Percentiles rank a stretch among this genome's conserved stretches.
Evolutionary conservation across 2,888 invertebrate species (phyloP).

Genomic region (Dicyrtomina minuta): DNA sequence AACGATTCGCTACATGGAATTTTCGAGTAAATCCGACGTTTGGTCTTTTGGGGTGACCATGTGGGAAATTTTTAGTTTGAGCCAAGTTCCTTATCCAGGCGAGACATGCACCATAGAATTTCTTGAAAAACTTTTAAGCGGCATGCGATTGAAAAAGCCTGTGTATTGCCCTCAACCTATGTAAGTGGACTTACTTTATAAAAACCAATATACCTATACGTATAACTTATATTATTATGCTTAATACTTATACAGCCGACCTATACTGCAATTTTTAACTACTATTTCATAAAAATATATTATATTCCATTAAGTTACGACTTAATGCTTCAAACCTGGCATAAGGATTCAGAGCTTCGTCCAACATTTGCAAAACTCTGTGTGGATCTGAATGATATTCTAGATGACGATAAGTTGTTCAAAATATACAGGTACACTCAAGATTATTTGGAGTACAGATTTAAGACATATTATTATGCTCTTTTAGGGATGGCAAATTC

Average conservation of each 20-base stretch:
- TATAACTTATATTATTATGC: background rate
- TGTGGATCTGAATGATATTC: background rate
- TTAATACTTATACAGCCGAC: too few relatives aligned
- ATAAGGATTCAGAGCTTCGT: background rate
- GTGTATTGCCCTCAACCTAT: background rate
- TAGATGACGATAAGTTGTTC: too few relatives aligned
- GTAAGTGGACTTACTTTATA: too few relatives aligned
- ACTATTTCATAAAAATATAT: too few relatives aligned
- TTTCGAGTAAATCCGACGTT: background rate
- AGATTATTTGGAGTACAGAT: too few relatives aligned
- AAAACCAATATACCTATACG: background rate
- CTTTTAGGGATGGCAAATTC: too few relatives aligned
- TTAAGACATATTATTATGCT: too few relatives aligned
- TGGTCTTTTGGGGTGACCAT: background rate
- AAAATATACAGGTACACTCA: too few relatives aligned
- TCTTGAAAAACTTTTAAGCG: background rate
- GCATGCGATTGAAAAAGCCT: background rate
- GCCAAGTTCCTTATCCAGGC: background rate
- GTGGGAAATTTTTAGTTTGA: conserved; percentile 5
- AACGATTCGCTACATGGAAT: background rate
- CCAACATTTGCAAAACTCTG: background rate
- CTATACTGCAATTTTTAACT: too few relatives aligned
- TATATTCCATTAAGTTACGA: background rate
- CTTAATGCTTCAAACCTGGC: background rate
- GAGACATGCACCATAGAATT: background rate